Evolutionary conservation across 2,888 invertebrate genomes (phyloP), one percentile per base, ranked within the genome.

Genomic region (Eupithecia vulgata): DNA sequence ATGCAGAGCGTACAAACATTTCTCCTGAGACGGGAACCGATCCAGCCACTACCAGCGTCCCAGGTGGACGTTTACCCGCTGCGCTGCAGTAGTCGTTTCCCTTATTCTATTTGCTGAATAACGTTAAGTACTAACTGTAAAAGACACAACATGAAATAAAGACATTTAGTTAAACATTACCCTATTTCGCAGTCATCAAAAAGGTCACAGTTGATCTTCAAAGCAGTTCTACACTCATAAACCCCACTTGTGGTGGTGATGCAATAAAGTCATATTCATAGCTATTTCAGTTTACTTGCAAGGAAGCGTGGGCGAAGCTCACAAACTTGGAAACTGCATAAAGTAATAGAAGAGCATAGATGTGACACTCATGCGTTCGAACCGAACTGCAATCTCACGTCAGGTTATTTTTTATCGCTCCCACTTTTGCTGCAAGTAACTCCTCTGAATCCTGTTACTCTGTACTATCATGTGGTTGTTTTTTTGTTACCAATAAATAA

Each of bases 301-400:
- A 76, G 70, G 65, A 68, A 74, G 76, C 48, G 80, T 79, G 77
- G 79, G 80, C 70, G 79, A 67, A 61, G 72, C 65, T n/a, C 73
- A 75, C 76, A 72, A 74, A 73, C 72, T 71, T 52, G 65, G 70
- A 45, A 69, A 48, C 52, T 67, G 71, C 66, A 70, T 52, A 40
- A 52, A 62, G 48, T 25, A 72, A n/a, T 40, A 21, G 12, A 42
- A 61, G 57, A 25, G 12, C 45, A 62, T 45, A 69, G 68, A 69
- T 62, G 45, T 61, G 68, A 62, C 45, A 61, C 61, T 69, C 61
- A 12, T n/a, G 8, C 12, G 59, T 61, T 17, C 6, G 48, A 48
- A 48, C 48, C 42, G 15, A 15, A 42, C 13, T 48, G n/a, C n/a
- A 21, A 52, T 10, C 10, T n/a, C 5, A 15, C 6, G 15, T 13